phyloP scores from a whole-genome alignment of 1,140 invertebrate species.

The Drosophila simulans region DNA sequence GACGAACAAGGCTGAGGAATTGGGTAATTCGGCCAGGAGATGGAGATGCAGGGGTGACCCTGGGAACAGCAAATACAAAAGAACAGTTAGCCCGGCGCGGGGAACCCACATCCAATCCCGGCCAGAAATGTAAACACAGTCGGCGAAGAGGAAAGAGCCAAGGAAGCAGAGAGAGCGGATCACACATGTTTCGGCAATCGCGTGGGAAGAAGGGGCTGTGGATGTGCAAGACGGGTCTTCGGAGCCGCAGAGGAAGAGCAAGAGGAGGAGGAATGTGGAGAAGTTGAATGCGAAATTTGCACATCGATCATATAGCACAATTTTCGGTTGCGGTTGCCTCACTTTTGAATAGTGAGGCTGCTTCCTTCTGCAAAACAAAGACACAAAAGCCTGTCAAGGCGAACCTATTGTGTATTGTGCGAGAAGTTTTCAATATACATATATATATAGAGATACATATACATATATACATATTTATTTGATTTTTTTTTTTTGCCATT shows the following conservation, averaged over 20 bases:
- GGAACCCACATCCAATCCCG: constrained; percentile 10
- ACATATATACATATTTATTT: neutral
- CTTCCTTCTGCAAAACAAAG: constrained; percentile 19
- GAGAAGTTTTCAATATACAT: constrained; percentile 21
- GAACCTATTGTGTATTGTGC: constrained; percentile 35
- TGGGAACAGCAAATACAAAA: constrained; percentile 48
- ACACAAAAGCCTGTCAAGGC: constrained; percentile 47
- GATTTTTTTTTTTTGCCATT: constrained; percentile 6
- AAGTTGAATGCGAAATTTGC: constrained; percentile 21
- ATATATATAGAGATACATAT: too few relatives aligned
- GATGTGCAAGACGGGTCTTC: neutral
- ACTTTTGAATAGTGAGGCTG: neutral
- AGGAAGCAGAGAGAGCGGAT: constrained; percentile 32
- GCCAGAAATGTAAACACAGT: constrained; percentile 36
- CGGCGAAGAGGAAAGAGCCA: constrained; percentile 13
- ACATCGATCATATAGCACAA: constrained; percentile 44
- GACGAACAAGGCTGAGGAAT: neutral
- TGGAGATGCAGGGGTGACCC: neutral
- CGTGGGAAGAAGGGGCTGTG: neutral
- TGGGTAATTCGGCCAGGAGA: neutral
- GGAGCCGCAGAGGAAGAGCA: neutral
- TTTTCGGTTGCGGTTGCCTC: constrained; percentile 1
- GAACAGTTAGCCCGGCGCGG: constrained; percentile 42
- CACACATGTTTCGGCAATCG: constrained; percentile 39
- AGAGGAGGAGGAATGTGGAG: neutral